Evolutionary conservation across 1,140 invertebrate genomes (phyloP), one percentile per base, ranked within the genome.

Genomic region (Euwallacea similis): DNA sequence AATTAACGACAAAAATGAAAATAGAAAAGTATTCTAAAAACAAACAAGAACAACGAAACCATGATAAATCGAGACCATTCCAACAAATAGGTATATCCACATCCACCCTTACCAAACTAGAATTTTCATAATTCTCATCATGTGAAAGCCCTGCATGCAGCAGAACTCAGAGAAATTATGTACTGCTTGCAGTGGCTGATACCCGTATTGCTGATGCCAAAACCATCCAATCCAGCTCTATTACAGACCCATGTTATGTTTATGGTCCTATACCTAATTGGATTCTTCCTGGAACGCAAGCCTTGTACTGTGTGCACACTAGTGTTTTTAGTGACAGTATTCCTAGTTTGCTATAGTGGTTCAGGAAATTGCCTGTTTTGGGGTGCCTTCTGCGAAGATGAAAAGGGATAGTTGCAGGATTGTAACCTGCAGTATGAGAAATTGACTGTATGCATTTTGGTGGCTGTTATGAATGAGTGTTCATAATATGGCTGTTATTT

Each of bases 141-240:
- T 33, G 21, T 33, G 21, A 33, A 33, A 33, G 21, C 21, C 21
- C 21, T 33, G 21, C 21, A 33, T 33, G 21, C 21, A 33, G 21
- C 21, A 33, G 21, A 33, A 50, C 46, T 13, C 46, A 56, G 16
- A 2, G 16, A 56, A 3, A 56, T 15, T 41, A 99, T 99, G 97
- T 99, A 98, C 87, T 99, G 97, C 86, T 88, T 99, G 78, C 96
- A 98, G 87, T 98, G 96, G 93, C 84, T 99, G 76, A 94, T 99
- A 76, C 97, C 97, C 61, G 96, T 99, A 61, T 85, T 99, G 66
- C 86, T 98, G 59, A 96, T 98, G 82, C 97, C 97, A 72, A 98
- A 98, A 84, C 97, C 97, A 50, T 88, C 95, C 50, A 98, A 98
- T 84, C 95, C 96, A 77, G 94, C 95, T 44, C 84, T 98, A 21